Base-by-base conservation (phyloP, 2,113 vertebrate genomes). In the Elephas maximus region DNA sequence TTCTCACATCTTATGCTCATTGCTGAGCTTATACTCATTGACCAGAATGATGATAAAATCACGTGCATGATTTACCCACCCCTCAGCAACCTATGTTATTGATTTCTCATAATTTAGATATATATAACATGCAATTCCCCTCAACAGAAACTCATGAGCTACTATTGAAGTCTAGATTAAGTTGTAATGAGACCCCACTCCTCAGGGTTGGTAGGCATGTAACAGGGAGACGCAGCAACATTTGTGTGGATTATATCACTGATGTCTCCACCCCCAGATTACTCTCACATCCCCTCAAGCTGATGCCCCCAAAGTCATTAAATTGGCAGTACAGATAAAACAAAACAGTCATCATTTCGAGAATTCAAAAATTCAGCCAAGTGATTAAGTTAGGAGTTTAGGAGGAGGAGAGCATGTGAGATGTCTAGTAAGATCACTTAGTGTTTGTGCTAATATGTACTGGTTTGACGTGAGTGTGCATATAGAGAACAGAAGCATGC, bases 321-420 rank as follows among this genome's bases (percentile, higher is more conserved):
- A 87, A 51, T 24, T 65, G n/a, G 4, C 41, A 78, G 79, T 74
- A 45, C 9, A 84, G 28, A 76, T 57, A 37, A 7, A 57, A 41
- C 33, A 44, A 79, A 92, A 82, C 84, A 23, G 51, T 4, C 1
- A 8, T 83, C 20, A 41, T 33, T 81, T 23, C 5, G 88, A 83
- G 79, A 85, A 83, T 91, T 91, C 3, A 90, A 90, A 94, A 87
- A 53, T 20, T 71, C 74, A 93, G 30, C 30, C 18, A 93, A 91
- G 71, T 62, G 83, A 76, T 67, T 81, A 88, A 73, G 30, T 86
- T 84, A 76, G 44, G 44, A 24, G 6, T 89, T 33, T 60, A 10
- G 0, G 6, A 11, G 23, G 44, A 89, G 1, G 53, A 41, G 1
- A 51, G 18, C 2, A 10, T 62, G 10, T 21, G 8, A 74, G 44